Conservation (phyloP, 2,888 invertebrate species). For the Nomada goodeniana region DNA sequence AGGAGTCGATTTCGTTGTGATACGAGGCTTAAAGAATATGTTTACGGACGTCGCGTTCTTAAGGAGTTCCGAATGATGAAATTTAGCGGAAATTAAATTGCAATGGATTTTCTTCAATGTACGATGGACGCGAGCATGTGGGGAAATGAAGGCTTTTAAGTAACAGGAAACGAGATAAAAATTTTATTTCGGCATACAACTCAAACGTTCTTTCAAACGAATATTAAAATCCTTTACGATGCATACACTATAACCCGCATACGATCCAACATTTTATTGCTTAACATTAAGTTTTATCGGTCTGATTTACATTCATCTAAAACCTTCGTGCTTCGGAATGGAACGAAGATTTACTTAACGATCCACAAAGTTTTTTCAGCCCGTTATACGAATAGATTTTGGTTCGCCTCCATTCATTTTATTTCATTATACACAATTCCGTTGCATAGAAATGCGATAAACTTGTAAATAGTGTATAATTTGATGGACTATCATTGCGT, state of each 20-base stretch:
- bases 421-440: background rate
- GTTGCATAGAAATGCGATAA: no score
- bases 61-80: background rate
- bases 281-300: background rate
- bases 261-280: background rate
- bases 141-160: no score
- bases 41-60: no score
- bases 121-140: no score
- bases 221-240: conserved; percentile 3
- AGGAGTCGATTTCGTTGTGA: background rate
- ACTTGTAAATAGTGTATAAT: no score
- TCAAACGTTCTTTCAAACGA: background rate
- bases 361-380: background rate
- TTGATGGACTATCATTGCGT: no score
- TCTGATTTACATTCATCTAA: background rate
- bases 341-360: background rate
- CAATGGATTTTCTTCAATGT: background rate
- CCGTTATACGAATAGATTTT: background rate
- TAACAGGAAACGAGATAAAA: background rate
- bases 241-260: background rate
- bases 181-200: background rate
- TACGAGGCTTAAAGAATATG: no score
- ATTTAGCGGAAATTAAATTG: background rate
- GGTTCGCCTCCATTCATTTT: background rate
- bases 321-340: background rate